Evolutionary conservation across 2,113 vertebrate genomes (phyloP).

Genomic region (Sinocyclocheilus anophthalmus): DNA sequence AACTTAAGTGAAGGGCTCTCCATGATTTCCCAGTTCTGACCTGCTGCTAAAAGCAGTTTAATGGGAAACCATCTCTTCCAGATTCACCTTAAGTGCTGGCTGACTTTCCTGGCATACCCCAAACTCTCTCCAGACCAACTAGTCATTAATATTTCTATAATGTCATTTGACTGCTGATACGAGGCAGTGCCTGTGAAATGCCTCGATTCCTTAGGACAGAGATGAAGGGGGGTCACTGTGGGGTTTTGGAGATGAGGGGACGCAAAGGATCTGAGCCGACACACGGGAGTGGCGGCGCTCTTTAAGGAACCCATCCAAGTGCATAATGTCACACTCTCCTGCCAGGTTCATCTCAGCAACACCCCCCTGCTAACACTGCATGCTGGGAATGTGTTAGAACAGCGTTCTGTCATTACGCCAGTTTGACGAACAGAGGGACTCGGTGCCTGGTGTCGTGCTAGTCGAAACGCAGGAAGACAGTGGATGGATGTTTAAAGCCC

Average conservation of each 20-base stretch:
- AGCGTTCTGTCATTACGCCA: conserved; percentile 18
- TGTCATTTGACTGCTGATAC: background rate
- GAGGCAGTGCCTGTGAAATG: background rate
- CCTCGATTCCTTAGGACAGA: background rate
- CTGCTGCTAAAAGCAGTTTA: conserved; percentile 36
- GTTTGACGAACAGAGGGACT: conserved; percentile 4
- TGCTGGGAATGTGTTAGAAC: conserved; percentile 22
- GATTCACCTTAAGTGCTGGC: conserved; percentile 18
- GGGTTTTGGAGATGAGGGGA: conserved; percentile 19
- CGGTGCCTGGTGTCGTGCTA: background rate
- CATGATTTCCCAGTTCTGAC: conserved; percentile 15
- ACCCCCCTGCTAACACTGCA: background rate
- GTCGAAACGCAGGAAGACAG: conserved; percentile 5
- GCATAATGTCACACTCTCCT: conserved; percentile 28
- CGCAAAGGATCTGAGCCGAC: background rate
- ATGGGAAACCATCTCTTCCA: conserved; percentile 30
- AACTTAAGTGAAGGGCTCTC: conserved; percentile 32
- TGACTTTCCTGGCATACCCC: conserved; percentile 2
- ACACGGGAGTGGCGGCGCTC: background rate
- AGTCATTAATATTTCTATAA: conserved; percentile 40
- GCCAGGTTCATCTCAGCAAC: conserved; percentile 17
- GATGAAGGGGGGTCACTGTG: conserved; percentile 7
- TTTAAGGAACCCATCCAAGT: conserved; percentile 40
- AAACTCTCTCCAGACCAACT: conserved; percentile 5
- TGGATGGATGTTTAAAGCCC: conserved; percentile 3